A percentile compares a stretch with the other conserved stretches of the same genome.
These are phyloP conservation scores for Neodiprion fabricii DNA, from an alignment of 1,140 invertebrate species.

Conservation along the genomic window DNA sequence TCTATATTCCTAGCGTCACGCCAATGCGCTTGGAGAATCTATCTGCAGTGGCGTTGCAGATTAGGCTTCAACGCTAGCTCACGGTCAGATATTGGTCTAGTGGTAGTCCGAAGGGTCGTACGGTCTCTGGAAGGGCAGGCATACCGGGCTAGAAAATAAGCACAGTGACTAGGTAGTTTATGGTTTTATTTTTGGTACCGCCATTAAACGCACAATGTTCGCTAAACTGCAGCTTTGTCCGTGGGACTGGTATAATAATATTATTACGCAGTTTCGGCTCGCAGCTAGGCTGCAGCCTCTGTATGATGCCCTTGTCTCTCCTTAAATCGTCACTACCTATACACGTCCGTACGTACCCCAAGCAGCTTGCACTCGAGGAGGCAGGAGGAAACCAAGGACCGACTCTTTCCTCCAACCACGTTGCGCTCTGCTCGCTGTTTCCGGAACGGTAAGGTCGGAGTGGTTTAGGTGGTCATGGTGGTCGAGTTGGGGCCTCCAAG, in stretches of 20 bases:
- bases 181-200: slow-evolving; percentile 52
- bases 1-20: too few relatives aligned
- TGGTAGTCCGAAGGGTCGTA: too few relatives aligned
- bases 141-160: too few relatives aligned
- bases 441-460: neutral
- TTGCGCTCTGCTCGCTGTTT: neutral
- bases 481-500: neutral
- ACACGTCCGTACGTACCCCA: neutral
- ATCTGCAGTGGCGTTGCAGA: too few relatives aligned
- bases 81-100: too few relatives aligned
- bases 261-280: slow-evolving; percentile 37
- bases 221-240: slow-evolving; percentile 52
- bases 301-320: too few relatives aligned
- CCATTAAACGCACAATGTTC: slow-evolving; percentile 45
- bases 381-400: neutral
- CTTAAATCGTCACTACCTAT: too few relatives aligned
- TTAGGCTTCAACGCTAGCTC: too few relatives aligned
- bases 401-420: too few relatives aligned
- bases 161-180: slow-evolving; percentile 40
- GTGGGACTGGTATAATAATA: slow-evolving; percentile 43
- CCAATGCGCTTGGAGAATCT: too few relatives aligned
- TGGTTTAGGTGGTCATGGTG: neutral
- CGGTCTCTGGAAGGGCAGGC: too few relatives aligned
- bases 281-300: too few relatives aligned
- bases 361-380: neutral